A percentile compares a stretch with the other conserved stretches of the same genome.
Evolutionary conservation across 2,113 vertebrate species (phyloP).

Genomic region (Psilopsiagon aymara): DNA sequence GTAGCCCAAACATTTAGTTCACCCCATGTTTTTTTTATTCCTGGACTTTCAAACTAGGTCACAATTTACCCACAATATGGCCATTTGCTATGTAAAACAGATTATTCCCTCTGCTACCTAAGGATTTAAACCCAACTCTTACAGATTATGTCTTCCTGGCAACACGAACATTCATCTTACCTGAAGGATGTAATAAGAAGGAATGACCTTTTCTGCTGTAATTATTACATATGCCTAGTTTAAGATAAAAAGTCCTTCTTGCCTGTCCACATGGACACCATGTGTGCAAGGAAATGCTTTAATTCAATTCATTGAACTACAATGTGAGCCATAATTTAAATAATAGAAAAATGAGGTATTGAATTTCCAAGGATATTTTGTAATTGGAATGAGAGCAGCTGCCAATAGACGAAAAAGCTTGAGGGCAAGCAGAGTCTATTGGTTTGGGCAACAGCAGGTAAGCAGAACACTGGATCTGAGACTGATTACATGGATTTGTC

Average conservation of each 20-base stretch:
- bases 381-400: constrained; percentile 34
- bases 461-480: constrained; percentile 20
- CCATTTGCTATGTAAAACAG: neutral
- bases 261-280: constrained; percentile 58
- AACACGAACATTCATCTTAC: neutral
- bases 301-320: constrained; percentile 58
- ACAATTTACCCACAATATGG: neutral
- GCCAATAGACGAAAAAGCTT: constrained; percentile 34
- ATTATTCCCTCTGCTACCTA: neutral
- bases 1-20: neutral
- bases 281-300: constrained; percentile 56
- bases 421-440: constrained; percentile 10
- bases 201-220: neutral
- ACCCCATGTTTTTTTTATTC: neutral
- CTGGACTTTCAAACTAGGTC: neutral
- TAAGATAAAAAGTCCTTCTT: neutral
- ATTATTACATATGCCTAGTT: neutral
- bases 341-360: constrained; percentile 61
- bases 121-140: neutral
- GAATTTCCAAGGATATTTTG: constrained; percentile 52
- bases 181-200: neutral
- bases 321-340: constrained; percentile 44
- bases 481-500: constrained; percentile 16
- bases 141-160: constrained; percentile 9
- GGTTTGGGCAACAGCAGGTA: constrained; percentile 32